Evolutionary conservation across 2,797 vertebrate genomes (phyloP).

Genomic region (Mus spretus): DNA sequence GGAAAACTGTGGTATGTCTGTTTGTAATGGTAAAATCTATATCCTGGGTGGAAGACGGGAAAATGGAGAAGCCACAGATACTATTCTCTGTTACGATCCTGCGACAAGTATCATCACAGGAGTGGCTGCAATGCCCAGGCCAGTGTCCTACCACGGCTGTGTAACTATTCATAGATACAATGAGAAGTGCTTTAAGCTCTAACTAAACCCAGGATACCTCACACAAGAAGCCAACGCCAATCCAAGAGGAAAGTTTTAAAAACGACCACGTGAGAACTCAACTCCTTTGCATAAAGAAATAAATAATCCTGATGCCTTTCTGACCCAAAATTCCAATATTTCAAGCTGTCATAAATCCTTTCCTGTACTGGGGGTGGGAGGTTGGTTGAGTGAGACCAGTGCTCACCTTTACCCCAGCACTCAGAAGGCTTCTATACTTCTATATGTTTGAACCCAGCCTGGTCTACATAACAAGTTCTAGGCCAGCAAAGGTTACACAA

Average conservation of each 20-base stretch:
- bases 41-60: constrained; percentile 98
- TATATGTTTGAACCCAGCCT: not conserved
- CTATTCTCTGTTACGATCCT: constrained; percentile 97
- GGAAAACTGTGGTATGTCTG: constrained; percentile 99
- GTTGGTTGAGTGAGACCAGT: not conserved
- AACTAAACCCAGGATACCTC: constrained; percentile 76
- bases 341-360: constrained; percentile 78
- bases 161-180: constrained; percentile 98
- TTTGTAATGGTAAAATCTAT: constrained; percentile 99
- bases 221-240: constrained; percentile 78
- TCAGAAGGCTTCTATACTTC: not conserved
- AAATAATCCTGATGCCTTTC: constrained; percentile 77
- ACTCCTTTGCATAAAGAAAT: constrained; percentile 72
- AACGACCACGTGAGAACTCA: constrained; percentile 79
- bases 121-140: constrained; percentile 96
- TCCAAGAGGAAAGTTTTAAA: constrained; percentile 83
- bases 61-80: constrained; percentile 96
- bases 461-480: not conserved
- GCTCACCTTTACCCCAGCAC: not conserved
- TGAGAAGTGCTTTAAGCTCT: constrained; percentile 94
- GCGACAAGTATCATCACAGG: constrained; percentile 96
- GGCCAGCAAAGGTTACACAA: not conserved
- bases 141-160: constrained; percentile 98
- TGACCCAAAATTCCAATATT: constrained; percentile 72
- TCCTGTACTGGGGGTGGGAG: constrained; percentile 40